Evolutionary conservation across 2,888 invertebrate genomes (phyloP).

Genomic region (Troides helena): DNA sequence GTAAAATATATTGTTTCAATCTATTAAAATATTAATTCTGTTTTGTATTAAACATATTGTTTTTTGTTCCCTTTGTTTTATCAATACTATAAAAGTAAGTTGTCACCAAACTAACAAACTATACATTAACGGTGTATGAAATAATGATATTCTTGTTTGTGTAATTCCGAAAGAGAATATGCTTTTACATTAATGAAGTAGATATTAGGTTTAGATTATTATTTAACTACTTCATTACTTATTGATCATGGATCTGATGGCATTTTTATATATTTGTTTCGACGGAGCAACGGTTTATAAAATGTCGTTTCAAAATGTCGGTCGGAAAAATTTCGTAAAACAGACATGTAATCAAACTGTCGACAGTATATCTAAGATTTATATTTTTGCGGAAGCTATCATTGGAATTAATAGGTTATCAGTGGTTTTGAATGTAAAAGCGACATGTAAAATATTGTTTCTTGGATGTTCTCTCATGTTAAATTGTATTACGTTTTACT

Average conservation of each 20-base stretch:
- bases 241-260: neutral
- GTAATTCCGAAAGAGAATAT: neutral
- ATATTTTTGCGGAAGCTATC: slow-evolving; percentile 28
- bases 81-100: neutral
- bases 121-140: neutral
- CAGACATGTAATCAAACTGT: slow-evolving; percentile 21
- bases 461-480: slow-evolving; percentile 13
- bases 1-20: too few species aligned
- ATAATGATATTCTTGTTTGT: neutral
- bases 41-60: neutral
- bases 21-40: too few species aligned
- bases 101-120: neutral
- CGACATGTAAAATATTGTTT: slow-evolving; percentile 18
- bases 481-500: slow-evolving; percentile 12
- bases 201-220: neutral
- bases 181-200: neutral
- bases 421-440: slow-evolving; percentile 29
- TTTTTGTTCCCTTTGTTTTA: too few species aligned
- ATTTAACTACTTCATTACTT: neutral
- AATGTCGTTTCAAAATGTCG: slow-evolving; percentile 30
- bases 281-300: neutral
- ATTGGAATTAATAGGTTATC: slow-evolving; percentile 35
- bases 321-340: slow-evolving; percentile 30
- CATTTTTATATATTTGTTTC: slow-evolving; percentile 1
- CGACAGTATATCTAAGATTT: slow-evolving; percentile 32